Conservation (phyloP, 2,888 invertebrate species). For the Acanthosepion pharaonis region DNA sequence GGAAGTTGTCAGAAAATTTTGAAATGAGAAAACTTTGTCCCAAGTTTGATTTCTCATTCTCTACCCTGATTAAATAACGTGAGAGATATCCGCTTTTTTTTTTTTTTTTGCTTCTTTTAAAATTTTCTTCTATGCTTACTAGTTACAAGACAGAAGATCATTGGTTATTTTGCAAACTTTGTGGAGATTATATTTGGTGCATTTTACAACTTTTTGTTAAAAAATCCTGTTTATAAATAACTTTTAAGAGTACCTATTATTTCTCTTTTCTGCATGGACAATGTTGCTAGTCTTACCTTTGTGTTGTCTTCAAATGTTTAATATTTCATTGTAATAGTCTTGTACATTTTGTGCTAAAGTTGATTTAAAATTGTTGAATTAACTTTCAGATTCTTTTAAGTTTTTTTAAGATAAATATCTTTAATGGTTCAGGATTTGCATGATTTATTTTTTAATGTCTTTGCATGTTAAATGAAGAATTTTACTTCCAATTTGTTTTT, state of each 20-base stretch:
- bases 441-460: background rate
- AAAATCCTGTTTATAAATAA: too few relatives aligned
- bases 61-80: too few relatives aligned
- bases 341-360: background rate
- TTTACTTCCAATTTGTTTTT: background rate
- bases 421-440: background rate
- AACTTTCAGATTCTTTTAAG: background rate
- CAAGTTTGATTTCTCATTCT: too few relatives aligned
- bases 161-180: too few relatives aligned
- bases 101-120: too few relatives aligned
- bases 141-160: too few relatives aligned
- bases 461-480: background rate
- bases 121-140: too few relatives aligned
- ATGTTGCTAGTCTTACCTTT: background rate
- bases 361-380: background rate
- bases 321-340: background rate
- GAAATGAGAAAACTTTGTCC: too few relatives aligned
- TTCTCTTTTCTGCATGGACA: background rate
- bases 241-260: background rate
- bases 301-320: background rate
- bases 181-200: too few relatives aligned
- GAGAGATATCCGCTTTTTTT: too few relatives aligned
- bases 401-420: background rate
- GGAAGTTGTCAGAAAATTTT: too few relatives aligned
- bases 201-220: too few relatives aligned